A percentile compares a stretch with the other conserved stretches of the same genome.
phyloP scores from a whole-genome alignment of 2,797 vertebrate genomes.

The Tadarida brasiliensis region DNA sequence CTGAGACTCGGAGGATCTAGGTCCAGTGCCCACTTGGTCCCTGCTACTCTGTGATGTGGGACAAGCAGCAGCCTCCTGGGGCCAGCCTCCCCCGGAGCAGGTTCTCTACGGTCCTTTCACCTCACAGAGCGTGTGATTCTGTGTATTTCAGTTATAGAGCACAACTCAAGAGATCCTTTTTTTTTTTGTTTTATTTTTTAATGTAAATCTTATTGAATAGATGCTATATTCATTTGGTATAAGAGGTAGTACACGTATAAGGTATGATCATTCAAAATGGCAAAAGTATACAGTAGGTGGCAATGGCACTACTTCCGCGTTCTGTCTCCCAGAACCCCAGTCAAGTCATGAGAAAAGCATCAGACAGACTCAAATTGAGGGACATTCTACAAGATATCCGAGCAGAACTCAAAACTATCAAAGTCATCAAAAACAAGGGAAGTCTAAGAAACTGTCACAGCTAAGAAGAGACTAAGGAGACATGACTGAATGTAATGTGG shows the following conservation, averaged over 20 bases:
- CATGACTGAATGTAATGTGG: neutral
- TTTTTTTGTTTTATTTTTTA: neutral
- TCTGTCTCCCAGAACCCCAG: neutral
- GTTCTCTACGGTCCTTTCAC: neutral
- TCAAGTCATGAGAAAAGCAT: neutral
- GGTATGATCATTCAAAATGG: neutral
- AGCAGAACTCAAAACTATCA: neutral
- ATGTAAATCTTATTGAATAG: neutral
- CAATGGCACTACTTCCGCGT: neutral
- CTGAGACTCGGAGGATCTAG: neutral
- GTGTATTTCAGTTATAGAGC: neutral
- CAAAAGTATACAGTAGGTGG: neutral
- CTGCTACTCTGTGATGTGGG: neutral
- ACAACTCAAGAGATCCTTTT: neutral
- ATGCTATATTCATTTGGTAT: neutral
- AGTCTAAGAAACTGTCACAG: neutral
- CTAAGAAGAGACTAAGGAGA: neutral
- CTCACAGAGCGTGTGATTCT: neutral
- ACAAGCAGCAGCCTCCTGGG: too few species aligned
- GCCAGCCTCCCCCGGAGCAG: neutral
- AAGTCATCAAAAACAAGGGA: conserved; percentile 10
- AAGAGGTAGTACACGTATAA: neutral
- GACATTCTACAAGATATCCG: neutral
- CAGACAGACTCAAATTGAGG: neutral
- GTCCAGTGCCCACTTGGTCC: neutral